phyloP scores from a whole-genome alignment of 1,140 invertebrate species.

The Oreohelix idahoensis region DNA sequence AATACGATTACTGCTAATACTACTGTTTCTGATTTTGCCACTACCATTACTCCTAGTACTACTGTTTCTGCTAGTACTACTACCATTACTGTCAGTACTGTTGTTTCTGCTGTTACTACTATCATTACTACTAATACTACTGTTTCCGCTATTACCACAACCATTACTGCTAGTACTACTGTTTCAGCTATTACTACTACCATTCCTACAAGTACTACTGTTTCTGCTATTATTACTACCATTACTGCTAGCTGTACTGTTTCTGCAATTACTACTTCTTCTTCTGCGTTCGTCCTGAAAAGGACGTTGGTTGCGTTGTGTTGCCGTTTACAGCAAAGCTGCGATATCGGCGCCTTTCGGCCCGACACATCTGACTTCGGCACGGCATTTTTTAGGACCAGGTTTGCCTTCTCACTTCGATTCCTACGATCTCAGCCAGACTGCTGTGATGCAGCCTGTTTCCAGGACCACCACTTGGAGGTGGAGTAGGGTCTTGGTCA shows the following conservation, averaged over 20 bases:
- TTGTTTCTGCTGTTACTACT: background rate
- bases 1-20: background rate
- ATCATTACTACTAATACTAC: background rate
- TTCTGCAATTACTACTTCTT: no score
- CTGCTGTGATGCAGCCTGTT: no score
- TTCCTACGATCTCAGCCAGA: no score
- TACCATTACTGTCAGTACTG: background rate
- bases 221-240: conserved; percentile 7
- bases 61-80: background rate
- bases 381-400: no score
- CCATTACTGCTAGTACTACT: conserved; percentile 5
- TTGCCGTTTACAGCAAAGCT: no score
- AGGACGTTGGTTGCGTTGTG: no score
- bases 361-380: no score
- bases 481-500: no score
- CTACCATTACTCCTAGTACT: background rate
- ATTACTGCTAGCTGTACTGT: background rate
- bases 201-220: background rate
- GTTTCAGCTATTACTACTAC: background rate
- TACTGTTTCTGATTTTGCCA: background rate
- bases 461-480: no score
- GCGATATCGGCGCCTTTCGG: no score
- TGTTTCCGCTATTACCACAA: background rate
- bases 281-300: no score
- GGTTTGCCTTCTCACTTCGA: no score